Evolutionary conservation across 2,797 vertebrate species (phyloP), one percentile per base, ranked within the genome.

Genomic region (Hippopotamyrus pictus): DNA sequence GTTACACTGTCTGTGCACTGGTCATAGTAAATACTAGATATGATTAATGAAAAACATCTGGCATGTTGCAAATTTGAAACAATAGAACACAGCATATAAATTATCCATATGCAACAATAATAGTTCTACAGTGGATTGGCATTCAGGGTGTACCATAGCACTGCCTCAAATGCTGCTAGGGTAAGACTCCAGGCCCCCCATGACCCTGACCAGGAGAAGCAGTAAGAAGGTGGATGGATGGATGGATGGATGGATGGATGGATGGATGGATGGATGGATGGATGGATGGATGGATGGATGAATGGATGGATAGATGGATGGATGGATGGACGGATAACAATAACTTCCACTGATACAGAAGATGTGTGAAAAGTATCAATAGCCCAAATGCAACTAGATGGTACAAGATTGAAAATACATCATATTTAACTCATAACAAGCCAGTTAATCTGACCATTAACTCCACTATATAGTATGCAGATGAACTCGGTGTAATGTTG

Each of bases 11-110:
- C 76, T 82, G 17, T 82, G 3, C 76, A n/a, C 41, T 82, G 76
- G 17, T 46, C 41, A 46, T 46, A 46, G 19, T 46, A 46, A 82
- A 46, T 46, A 46, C 76, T 22, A 82, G 17, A 82, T 82, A 41
- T 82, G 41, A 82, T 82, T 46, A 46, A 82, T 41, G n/a, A 82
- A 79, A 82, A 82, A 46, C 76, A 44, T 82, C 76, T 82, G 76
- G 19, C 41, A 82, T 82, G 76, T 11, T 46, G 3, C 76, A 82
- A 82, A 82, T 46, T 82, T 46, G 17, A 82, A 82, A 79, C 19
- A 79, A 79, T 9, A 79, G 73, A 33, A 79, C 46, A 79, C 37
- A 79, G 17, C 33, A 79, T 11, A 79, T 44, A 79, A 3, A 82
- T 82, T n/a, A 46, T 44, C 17, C 7, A 44, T 82, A 22, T 46